Conservation (phyloP, 2,113 vertebrate species). For the Pseudorhombus dupliciocellatus region DNA sequence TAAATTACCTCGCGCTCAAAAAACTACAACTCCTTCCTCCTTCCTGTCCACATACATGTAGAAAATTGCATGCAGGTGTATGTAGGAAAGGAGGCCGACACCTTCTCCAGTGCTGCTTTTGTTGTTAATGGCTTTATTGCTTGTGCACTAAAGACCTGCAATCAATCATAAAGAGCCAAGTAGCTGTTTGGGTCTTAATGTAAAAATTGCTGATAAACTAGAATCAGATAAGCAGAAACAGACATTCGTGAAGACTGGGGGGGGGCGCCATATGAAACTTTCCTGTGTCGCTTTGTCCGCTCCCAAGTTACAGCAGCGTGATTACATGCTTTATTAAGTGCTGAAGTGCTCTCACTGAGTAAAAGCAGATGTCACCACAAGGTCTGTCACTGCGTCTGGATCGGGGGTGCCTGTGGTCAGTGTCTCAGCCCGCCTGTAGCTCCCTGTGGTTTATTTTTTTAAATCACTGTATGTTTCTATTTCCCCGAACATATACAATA, state of each 20-base stretch:
- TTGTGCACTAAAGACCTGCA: slow-evolving; percentile 41
- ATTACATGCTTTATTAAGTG: slow-evolving; percentile 83
- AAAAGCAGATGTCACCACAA: slow-evolving; percentile 82
- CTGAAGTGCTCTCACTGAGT: slow-evolving; percentile 78
- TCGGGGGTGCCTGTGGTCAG: slow-evolving; percentile 71
- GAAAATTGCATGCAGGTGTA: slow-evolving; percentile 78
- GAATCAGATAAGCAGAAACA: slow-evolving; percentile 64
- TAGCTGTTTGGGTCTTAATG: slow-evolving; percentile 54
- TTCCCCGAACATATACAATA: slow-evolving; percentile 23
- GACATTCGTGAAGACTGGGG: slow-evolving; percentile 28
- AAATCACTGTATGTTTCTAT: slow-evolving; percentile 23
- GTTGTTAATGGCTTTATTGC: slow-evolving; percentile 49
- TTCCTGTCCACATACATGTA: slow-evolving; percentile 59
- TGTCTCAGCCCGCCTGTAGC: slow-evolving; percentile 61
- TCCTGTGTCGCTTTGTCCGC: slow-evolving; percentile 58
- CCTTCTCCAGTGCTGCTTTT: slow-evolving; percentile 45
- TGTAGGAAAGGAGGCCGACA: slow-evolving; percentile 48
- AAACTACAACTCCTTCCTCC: slow-evolving; percentile 51
- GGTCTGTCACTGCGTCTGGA: slow-evolving; percentile 76
- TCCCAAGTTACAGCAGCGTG: slow-evolving; percentile 69
- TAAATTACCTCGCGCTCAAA: slow-evolving; percentile 70
- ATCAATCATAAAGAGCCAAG: slow-evolving; percentile 63
- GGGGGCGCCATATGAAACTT: neutral
- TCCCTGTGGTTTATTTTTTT: slow-evolving; percentile 46
- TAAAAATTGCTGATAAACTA: slow-evolving; percentile 54